A percentile compares a stretch with the other conserved stretches of the same genome.
Conservation (phyloP, 2,888 invertebrate genomes). For the Mantis religiosa region DNA sequence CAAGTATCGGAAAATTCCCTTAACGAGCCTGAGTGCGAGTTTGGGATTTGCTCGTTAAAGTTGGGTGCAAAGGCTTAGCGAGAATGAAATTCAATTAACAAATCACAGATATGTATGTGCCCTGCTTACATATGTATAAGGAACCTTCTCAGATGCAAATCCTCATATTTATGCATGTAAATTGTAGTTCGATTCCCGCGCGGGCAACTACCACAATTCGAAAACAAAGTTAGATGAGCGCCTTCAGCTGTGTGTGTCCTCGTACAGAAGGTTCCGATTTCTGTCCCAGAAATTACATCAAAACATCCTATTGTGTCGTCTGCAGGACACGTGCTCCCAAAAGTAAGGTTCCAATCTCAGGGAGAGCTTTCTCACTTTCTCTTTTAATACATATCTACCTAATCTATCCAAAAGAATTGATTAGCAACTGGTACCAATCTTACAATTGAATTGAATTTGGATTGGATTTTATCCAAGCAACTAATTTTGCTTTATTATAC, state of each 20-base stretch:
- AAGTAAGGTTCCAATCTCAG: too few species aligned
- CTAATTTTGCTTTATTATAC: too few species aligned
- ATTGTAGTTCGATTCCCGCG: background rate
- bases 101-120: background rate
- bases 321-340: too few species aligned
- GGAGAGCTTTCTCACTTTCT: too few species aligned
- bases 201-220: background rate
- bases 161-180: background rate
- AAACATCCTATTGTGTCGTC: too few species aligned
- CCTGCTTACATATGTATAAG: background rate
- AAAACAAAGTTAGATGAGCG: background rate
- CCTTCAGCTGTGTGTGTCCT: background rate
- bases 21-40: background rate
- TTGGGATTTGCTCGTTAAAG: background rate
- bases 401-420: too few species aligned
- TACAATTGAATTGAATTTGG: too few species aligned
- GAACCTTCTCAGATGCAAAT: background rate
- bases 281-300: too few species aligned
- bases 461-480: too few species aligned
- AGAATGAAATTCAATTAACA: background rate
- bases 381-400: too few species aligned
- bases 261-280: too few species aligned
- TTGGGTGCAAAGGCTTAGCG: background rate
- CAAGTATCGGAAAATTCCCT: background rate
- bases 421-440: too few species aligned